A percentile compares a stretch with the other conserved stretches of the same genome.
Conservation (phyloP, 1,140 invertebrate species). For the Drosophila busckii region DNA sequence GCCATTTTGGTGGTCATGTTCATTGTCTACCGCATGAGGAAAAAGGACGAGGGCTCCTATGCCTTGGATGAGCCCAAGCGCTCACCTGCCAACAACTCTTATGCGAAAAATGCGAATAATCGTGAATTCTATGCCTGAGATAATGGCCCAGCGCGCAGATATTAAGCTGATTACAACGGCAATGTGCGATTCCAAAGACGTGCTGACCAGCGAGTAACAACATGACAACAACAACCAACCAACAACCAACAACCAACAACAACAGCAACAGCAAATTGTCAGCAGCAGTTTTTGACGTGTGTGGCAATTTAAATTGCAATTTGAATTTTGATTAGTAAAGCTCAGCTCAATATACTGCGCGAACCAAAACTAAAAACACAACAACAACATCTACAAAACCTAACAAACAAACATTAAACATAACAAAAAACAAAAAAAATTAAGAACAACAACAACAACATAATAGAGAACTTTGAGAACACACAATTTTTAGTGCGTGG, state of each 20-base stretch:
- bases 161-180: conserved; percentile 45
- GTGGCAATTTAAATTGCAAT: too few relatives aligned
- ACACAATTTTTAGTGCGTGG: conserved; percentile 63
- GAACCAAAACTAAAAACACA: conserved; percentile 26
- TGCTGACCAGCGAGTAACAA: not conserved
- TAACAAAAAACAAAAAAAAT: conserved; percentile 13
- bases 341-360: conserved; percentile 67
- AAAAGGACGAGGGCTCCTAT: conserved; percentile 99
- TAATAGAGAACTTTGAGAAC: conserved; percentile 37
- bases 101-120: conserved; percentile 92
- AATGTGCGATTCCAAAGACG: not conserved
- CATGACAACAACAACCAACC: not conserved
- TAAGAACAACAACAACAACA: conserved; percentile 39
- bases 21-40: conserved; percentile 99
- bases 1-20: conserved; percentile 99
- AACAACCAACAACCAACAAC: conserved; percentile 23
- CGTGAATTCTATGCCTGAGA: conserved; percentile 97
- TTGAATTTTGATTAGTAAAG: conserved; percentile 8
- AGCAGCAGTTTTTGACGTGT: conserved; percentile 8
- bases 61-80: conserved; percentile 97
- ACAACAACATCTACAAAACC: conserved; percentile 27
- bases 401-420: conserved; percentile 22
- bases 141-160: conserved; percentile 76
- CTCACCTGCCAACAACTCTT: conserved; percentile 93
- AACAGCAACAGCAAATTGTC: conserved; percentile 21